Evolutionary conservation across 2,888 invertebrate species (phyloP).

Genomic region (Philaethria dido): DNA sequence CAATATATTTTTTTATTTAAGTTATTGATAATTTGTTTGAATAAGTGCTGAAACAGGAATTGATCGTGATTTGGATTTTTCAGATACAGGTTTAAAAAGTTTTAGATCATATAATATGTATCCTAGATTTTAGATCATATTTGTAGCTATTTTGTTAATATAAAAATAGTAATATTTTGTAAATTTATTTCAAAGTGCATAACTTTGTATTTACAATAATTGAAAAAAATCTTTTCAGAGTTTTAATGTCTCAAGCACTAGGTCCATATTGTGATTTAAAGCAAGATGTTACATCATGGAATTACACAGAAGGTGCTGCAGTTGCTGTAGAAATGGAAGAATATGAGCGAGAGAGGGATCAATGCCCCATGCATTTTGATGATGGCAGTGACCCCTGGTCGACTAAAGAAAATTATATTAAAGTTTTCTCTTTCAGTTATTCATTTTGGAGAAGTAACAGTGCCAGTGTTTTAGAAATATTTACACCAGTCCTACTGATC

Average conservation of each 20-base stretch:
- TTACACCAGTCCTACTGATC: constrained; percentile 51
- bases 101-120: too few species aligned
- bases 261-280: constrained; percentile 95
- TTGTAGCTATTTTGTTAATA: too few species aligned
- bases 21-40: too few species aligned
- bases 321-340: constrained; percentile 96
- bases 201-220: too few species aligned
- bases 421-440: constrained; percentile 84
- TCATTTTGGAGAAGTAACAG: constrained; percentile 69
- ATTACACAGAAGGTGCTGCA: constrained; percentile 95
- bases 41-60: too few species aligned
- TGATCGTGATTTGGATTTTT: too few species aligned
- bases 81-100: too few species aligned
- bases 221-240: constrained; percentile 67
- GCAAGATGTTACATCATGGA: constrained; percentile 95
- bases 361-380: constrained; percentile 98
- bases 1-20: too few species aligned
- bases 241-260: constrained; percentile 90
- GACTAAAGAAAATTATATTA: constrained; percentile 87
- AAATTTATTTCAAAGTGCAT: too few species aligned
- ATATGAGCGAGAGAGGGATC: constrained; percentile 96
- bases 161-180: too few species aligned
- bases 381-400: constrained; percentile 95
- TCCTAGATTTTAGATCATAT: too few species aligned
- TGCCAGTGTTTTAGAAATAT: constrained; percentile 51